Conservation (phyloP, 2,888 invertebrate genomes). For the Rugalucina vietnamica region DNA sequence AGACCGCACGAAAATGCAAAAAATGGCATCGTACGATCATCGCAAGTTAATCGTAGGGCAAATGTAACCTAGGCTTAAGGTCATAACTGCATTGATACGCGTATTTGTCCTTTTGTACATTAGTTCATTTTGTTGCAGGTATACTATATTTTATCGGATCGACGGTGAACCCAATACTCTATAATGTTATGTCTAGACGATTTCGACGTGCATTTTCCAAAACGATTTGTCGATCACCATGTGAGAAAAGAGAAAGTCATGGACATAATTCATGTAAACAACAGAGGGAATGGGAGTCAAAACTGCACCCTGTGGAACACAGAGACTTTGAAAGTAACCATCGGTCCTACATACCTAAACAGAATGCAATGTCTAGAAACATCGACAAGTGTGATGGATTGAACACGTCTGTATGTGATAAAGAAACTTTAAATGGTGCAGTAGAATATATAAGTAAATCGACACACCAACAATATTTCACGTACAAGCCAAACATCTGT, state of each 20-base stretch:
- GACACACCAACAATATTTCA: too few relatives aligned
- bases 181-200: conserved; percentile 97
- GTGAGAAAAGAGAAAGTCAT: background rate
- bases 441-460: too few relatives aligned
- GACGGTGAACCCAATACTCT: conserved; percentile 95
- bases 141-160: conserved; percentile 96
- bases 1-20: too few relatives aligned
- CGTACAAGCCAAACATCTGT: too few relatives aligned
- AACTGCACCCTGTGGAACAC: background rate
- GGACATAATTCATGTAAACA: background rate
- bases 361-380: background rate
- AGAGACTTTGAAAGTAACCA: background rate
- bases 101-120: too few relatives aligned
- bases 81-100: too few relatives aligned
- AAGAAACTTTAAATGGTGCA: too few relatives aligned
- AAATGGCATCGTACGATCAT: too few relatives aligned
- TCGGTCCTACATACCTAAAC: background rate
- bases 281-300: background rate
- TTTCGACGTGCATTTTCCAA: conserved; percentile 95
- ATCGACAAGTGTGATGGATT: too few relatives aligned
- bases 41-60: too few relatives aligned
- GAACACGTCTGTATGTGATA: too few relatives aligned
- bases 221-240: conserved; percentile 48
- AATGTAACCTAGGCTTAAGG: too few relatives aligned
- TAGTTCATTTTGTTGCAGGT: conserved; percentile 86